phyloP scores from a whole-genome alignment of 2,113 vertebrate species.

The Ptilorrhoa leucosticta region DNA sequence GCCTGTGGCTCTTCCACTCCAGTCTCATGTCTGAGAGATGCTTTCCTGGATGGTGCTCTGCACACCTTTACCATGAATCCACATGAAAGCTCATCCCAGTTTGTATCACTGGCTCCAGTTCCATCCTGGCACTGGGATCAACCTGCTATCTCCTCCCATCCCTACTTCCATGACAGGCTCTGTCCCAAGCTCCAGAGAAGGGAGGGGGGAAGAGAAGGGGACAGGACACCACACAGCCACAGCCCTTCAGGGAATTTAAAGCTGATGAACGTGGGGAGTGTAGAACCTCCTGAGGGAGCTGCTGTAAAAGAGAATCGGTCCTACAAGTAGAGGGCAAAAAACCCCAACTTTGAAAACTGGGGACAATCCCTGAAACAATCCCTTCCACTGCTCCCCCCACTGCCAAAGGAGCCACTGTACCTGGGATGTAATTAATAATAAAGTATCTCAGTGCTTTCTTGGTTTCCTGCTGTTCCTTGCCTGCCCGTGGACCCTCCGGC shows the following conservation, averaged over 20 bases:
- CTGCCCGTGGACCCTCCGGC: not conserved
- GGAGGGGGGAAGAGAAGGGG: not conserved
- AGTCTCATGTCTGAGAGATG: not conserved
- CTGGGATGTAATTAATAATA: not conserved
- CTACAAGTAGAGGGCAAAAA: not conserved
- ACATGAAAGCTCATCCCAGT: not conserved
- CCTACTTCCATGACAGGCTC: not conserved
- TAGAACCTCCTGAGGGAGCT: not conserved
- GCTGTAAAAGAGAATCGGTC: not conserved
- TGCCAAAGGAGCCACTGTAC: not conserved
- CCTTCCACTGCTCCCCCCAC: not conserved
- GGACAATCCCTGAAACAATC: not conserved
- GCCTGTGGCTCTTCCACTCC: not conserved
- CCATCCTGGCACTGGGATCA: not conserved
- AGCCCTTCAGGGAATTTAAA: not conserved
- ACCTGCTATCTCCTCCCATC: accelerated
- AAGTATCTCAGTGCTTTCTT: not conserved
- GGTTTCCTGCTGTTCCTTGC: not conserved
- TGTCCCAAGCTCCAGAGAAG: not conserved
- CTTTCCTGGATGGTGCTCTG: not conserved
- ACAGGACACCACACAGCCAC: not conserved
- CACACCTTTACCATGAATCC: not conserved
- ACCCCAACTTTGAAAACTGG: not conserved
- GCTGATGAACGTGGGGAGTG: not conserved
- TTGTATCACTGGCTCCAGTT: not conserved